Evolutionary conservation across 2,113 vertebrate species (phyloP).

Genomic region (Octodon degus): DNA sequence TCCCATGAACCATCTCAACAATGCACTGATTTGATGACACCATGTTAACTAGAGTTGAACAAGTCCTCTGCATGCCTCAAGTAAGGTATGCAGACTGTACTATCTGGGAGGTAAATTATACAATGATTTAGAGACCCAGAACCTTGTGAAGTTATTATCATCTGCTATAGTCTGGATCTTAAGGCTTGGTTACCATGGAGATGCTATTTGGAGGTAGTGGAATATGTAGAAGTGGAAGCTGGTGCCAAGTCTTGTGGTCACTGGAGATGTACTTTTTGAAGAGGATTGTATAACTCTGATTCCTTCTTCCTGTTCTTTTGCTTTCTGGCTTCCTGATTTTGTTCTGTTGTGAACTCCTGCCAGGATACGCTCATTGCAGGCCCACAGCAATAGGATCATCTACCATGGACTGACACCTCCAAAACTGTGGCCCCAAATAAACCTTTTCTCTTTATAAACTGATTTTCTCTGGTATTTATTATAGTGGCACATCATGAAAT

Average conservation of each 20-base stretch:
- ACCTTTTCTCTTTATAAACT: neutral
- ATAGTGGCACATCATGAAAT: neutral
- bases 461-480: neutral
- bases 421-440: neutral
- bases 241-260: neutral
- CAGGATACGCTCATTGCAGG: neutral
- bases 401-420: neutral
- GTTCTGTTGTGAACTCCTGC: neutral
- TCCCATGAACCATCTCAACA: accelerated
- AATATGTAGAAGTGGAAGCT: neutral
- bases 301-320: neutral
- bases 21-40: accelerated
- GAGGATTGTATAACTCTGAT: neutral
- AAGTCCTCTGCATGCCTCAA: neutral
- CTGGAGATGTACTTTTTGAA: neutral
- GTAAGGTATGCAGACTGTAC: neutral
- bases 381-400: neutral
- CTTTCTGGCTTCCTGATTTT: neutral
- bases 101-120: neutral
- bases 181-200: neutral
- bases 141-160: neutral
- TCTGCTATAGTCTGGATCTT: neutral
- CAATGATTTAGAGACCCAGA: neutral
- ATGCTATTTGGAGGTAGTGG: neutral
- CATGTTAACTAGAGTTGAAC: neutral